Evolutionary conservation across 2,797 vertebrate genomes (phyloP), one percentile per base, ranked within the genome.

Genomic region (Danio aesculapii): DNA sequence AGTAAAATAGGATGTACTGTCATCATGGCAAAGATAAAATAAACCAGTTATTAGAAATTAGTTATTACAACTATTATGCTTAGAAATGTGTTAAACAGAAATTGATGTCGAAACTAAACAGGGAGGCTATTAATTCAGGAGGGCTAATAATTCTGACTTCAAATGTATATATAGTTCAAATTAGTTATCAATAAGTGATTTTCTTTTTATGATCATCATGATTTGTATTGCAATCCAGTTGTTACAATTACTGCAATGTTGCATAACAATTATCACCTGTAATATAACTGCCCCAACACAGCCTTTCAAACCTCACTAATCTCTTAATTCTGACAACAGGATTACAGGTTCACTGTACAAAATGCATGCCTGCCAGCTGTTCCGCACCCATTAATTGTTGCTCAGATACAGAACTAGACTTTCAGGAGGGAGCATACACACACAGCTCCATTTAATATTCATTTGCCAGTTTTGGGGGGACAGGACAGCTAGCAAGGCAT

Each of bases 401-500:
- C 17, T 47, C 9, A 58, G 1, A 68, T 41, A 58, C 53, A 68
- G 12, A 77, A 47, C 41, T 46, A 49, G 16, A 44, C 19, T 59
- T 46, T 59, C 7, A 14, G 41, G 17, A 13, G n/a, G 14, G 41
- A 43, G 2, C 43, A 47, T 46, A 5, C 52, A 43, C 13, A n/a
- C 10, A 46, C 14, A 12, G n/a, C 21, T 61, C 72, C 61, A 8
- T 50, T 62, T 75, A 17, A 75, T 63, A 63, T 50, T 63, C 0
- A 75, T 63, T 75, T 75, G 46, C 30, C 58, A 41, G 46, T 30
- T 52, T 52, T 63, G 21, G 14, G 47, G n/a, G 12, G n/a, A 43
- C 43, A 70, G 44, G 72, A 67, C 39, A 80, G 49, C 46, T 67
- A 75, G 55, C 21, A 77, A 4, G 57, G 43, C 46, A 58, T 64